Evolutionary conservation across 1,140 invertebrate species (phyloP).

Genomic region (Drosophila lacertosa): DNA sequence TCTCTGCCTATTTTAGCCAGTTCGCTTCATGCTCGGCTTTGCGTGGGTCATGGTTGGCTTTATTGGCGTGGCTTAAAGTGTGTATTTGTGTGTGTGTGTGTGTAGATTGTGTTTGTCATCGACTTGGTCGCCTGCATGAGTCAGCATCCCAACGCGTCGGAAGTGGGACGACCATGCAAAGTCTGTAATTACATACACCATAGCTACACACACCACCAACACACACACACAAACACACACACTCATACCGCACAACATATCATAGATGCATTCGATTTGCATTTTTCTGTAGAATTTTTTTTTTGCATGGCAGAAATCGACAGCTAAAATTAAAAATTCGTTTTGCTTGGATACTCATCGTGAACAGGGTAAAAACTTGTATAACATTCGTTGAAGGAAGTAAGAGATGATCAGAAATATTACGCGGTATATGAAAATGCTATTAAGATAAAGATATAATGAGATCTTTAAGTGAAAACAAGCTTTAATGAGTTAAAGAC

Average conservation of each 20-base stretch:
- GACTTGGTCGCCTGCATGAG: constrained; percentile 48
- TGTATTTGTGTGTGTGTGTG: constrained; percentile 14
- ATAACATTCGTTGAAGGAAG: not conserved
- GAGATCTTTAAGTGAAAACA: too few relatives aligned
- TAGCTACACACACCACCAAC: constrained; percentile 5
- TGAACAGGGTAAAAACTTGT: not conserved
- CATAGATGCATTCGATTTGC: constrained; percentile 47
- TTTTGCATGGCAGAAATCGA: constrained; percentile 24
- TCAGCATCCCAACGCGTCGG: constrained; percentile 61
- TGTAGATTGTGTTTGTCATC: constrained; percentile 63
- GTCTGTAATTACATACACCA: constrained; percentile 37
- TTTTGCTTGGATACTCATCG: constrained; percentile 8
- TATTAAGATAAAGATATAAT: too few relatives aligned
- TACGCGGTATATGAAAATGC: not conserved
- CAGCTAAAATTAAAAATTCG: constrained; percentile 4
- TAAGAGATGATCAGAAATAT: not conserved
- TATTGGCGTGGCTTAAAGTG: constrained; percentile 22
- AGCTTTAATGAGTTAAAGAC: too few relatives aligned
- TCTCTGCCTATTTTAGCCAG: constrained; percentile 23
- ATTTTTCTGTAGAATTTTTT: constrained; percentile 46
- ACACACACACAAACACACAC: constrained; percentile 1
- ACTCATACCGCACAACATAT: constrained; percentile 2
- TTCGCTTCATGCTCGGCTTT: constrained; percentile 24
- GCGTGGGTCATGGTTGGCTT: constrained; percentile 73
- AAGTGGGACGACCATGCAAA: constrained; percentile 50